Evolutionary conservation across 1,140 invertebrate genomes (phyloP), one percentile per base, ranked within the genome.

Genomic region (Microplitis demolitor): DNA sequence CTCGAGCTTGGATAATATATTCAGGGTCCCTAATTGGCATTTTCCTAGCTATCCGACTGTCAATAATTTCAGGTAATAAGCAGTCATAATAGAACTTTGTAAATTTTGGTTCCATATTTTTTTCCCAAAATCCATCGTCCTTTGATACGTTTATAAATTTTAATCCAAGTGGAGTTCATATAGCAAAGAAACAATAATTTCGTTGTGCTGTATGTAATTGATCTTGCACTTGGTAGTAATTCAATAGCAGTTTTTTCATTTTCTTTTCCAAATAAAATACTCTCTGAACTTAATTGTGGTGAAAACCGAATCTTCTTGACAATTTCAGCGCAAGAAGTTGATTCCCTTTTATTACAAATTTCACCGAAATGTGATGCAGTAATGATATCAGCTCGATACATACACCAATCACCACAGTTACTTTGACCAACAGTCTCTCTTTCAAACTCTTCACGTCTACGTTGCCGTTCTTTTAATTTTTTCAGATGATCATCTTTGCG

Each of bases 291-390:
- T 61, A 77, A 63, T 13, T 74, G 56, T 68, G 53, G 72, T 35
- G 71, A 64, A 69, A 81, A 82, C 13, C 82, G 73, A 33, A 84
- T 72, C 3, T 56, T 68, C 16, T 68, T 67, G 0, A 85, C 77
- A 4, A 75, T 70, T 33, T 58, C 71, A n/a, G 51, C 54, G 61
- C 77, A 79, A n/a, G 67, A 77, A 11, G 77, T 80, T 9, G 58
- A 64, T 34, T 33, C 34, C 69, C 54, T 62, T 62, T 69, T 76
- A 66, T 80, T 78, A 37, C 80, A 82, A 24, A 85, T 75, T 72
- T 54, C 69, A 68, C 82, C 81, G 75, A 85, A 86, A 72, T 84
- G 82, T 0, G 81, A 85, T 33, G 82, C 81, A 3, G 84, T 87
- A 8, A 85, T 45, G 14, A 82, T 73, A 31, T 79, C 72, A 67